Percentiles rank a stretch among this genome's conserved stretches.
phyloP scores from a whole-genome alignment of 1,140 invertebrate species.

The Homarus americanus region DNA sequence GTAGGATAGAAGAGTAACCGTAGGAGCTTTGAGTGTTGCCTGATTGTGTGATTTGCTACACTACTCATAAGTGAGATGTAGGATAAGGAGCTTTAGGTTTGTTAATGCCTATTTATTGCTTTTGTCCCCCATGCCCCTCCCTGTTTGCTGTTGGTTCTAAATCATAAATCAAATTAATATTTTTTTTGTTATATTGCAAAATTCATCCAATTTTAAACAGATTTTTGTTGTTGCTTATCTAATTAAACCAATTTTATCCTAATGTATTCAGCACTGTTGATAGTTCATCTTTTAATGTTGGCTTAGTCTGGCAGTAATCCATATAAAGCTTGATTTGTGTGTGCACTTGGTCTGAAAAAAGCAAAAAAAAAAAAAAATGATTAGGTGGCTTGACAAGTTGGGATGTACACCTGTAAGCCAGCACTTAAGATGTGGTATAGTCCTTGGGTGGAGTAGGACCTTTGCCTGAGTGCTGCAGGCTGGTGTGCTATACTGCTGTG shows the following conservation, averaged over 20 bases:
- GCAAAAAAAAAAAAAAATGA: slow-evolving; percentile 1
- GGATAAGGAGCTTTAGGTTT: neutral
- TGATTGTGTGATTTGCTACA: slow-evolving; percentile 24
- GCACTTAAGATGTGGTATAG: slow-evolving; percentile 38
- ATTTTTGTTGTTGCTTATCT: slow-evolving; percentile 16
- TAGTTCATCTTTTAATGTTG: slow-evolving; percentile 12
- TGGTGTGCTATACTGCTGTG: slow-evolving; percentile 40
- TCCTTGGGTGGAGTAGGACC: slow-evolving; percentile 18
- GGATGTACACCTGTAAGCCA: slow-evolving; percentile 26
- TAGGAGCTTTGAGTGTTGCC: slow-evolving; percentile 31
- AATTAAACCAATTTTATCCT: neutral
- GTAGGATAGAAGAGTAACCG: neutral
- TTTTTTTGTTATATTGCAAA: slow-evolving; percentile 14
- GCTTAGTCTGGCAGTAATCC: slow-evolving; percentile 32
- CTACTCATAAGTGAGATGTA: neutral
- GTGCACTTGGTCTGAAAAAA: slow-evolving; percentile 39
- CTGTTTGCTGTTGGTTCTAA: neutral
- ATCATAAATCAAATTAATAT: slow-evolving; percentile 8
- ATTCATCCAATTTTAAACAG: slow-evolving; percentile 23
- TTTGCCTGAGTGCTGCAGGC: slow-evolving; percentile 33
- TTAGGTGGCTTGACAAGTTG: slow-evolving; percentile 34
- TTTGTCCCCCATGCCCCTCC: neutral
- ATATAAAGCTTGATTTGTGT: slow-evolving; percentile 47
- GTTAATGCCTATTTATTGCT: neutral
- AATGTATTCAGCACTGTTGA: slow-evolving; percentile 35